phyloP scores from a whole-genome alignment of 1,140 invertebrate genomes.

The Frieseomelitta varia region DNA sequence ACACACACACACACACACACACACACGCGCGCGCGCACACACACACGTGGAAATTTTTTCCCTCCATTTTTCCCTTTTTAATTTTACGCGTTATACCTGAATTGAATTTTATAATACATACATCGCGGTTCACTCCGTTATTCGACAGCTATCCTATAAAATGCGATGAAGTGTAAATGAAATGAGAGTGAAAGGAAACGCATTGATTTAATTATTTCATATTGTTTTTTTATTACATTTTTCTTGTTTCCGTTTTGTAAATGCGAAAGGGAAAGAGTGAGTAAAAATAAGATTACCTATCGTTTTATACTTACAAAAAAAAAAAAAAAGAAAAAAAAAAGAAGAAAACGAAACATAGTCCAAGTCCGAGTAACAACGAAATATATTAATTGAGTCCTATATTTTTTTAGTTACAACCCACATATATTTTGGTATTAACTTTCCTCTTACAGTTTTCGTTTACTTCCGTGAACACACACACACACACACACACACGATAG shows the following conservation, averaged over 20 bases:
- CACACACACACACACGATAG: slow-evolving; percentile 35
- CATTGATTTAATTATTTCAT: slow-evolving; percentile 48
- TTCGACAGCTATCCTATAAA: neutral
- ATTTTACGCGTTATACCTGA: neutral
- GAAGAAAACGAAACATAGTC: slow-evolving; percentile 21
- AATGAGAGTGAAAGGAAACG: slow-evolving; percentile 33
- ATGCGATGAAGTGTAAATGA: slow-evolving; percentile 9
- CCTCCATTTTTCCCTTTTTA: neutral
- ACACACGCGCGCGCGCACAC: neutral
- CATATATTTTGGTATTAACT: slow-evolving; percentile 20
- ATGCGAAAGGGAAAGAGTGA: slow-evolving; percentile 32
- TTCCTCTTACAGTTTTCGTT: slow-evolving; percentile 38
- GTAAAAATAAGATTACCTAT: slow-evolving; percentile 39
- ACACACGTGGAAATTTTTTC: neutral
- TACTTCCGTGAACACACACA: slow-evolving; percentile 35
- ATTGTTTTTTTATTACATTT: slow-evolving; percentile 53
- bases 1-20: neutral
- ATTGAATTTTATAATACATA: neutral
- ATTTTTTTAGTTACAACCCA: slow-evolving; percentile 38
- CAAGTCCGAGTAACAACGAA: slow-evolving; percentile 30
- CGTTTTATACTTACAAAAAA: slow-evolving; percentile 36
- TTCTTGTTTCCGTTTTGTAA: slow-evolving; percentile 34
- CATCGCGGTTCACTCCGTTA: neutral
- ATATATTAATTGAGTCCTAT: slow-evolving; percentile 48
- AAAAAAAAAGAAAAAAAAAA: no score